These are phyloP conservation scores for Aphrophora alni DNA, from an alignment of 2,888 invertebrate species.

Conservation along the genomic window DNA sequence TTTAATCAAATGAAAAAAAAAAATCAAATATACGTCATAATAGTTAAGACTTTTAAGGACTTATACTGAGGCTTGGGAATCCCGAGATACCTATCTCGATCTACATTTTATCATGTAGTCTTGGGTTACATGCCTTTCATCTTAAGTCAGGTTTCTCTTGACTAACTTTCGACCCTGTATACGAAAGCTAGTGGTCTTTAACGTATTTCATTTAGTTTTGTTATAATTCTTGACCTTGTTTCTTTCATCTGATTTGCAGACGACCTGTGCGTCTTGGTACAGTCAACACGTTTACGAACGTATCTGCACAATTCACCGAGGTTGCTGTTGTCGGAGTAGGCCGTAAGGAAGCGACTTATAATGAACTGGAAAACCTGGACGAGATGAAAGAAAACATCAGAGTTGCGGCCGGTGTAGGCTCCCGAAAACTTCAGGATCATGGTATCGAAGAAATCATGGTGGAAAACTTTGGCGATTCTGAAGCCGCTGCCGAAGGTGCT, in stretches of 20 bases:
- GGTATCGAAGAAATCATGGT: conserved; percentile 59
- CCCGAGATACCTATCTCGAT: too few relatives aligned
- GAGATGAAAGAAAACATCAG: conserved; percentile 58
- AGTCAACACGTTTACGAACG: conserved; percentile 9
- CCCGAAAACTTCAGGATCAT: conserved; percentile 56
- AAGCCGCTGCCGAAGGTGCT: conserved; percentile 61
- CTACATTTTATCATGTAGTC: too few relatives aligned
- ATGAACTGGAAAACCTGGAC: conserved; percentile 57
- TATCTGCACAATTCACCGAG: conserved; percentile 53
- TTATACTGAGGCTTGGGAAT: too few relatives aligned
- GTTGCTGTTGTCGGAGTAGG: conserved; percentile 67
- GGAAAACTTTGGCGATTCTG: conserved; percentile 59
- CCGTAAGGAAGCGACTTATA: conserved; percentile 50
- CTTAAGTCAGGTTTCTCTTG: too few relatives aligned
- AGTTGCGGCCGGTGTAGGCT: conserved; percentile 57
- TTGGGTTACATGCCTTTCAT: too few relatives aligned
- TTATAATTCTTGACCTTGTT: too few relatives aligned
- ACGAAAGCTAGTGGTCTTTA: too few relatives aligned
- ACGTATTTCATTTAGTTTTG: too few relatives aligned
- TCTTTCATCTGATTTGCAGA: background rate
- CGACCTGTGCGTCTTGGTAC: background rate
- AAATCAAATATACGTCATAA: too few relatives aligned
- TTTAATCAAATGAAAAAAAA: too few relatives aligned
- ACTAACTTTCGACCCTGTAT: too few relatives aligned
- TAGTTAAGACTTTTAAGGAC: too few relatives aligned